Evolutionary conservation across 2,113 vertebrate genomes (phyloP).

Genomic region (Rhineura floridana): DNA sequence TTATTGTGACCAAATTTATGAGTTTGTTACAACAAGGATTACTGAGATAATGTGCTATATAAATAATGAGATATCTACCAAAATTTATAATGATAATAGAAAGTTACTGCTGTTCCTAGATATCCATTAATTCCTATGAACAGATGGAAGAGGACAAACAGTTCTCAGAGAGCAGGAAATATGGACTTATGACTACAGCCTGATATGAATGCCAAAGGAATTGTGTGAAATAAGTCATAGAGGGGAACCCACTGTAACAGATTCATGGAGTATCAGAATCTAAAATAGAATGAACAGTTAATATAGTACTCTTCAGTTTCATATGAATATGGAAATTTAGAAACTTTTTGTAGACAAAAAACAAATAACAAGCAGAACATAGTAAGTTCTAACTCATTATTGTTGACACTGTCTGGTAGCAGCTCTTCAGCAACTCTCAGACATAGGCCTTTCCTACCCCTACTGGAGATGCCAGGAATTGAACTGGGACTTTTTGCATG

Average conservation of each 20-base stretch:
- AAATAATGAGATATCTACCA: conserved; percentile 19
- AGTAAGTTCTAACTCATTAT: neutral
- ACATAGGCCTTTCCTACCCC: neutral
- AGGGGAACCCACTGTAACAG: conserved; percentile 41
- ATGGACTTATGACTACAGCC: conserved; percentile 56
- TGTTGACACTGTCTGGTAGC: neutral
- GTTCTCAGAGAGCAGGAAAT: conserved; percentile 59
- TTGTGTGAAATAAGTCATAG: conserved; percentile 38
- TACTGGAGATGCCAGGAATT: neutral
- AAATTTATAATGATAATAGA: conserved; percentile 36
- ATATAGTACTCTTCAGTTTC: neutral
- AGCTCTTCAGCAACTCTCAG: neutral
- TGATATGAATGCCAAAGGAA: conserved; percentile 40
- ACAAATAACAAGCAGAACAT: neutral
- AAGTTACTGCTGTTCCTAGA: conserved; percentile 55
- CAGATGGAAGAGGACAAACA: conserved; percentile 67
- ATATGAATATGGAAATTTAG: neutral
- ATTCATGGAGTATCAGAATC: conserved; percentile 10
- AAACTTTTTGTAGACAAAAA: too few species aligned
- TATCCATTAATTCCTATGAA: conserved; percentile 54
- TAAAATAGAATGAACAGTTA: conserved; percentile 13
- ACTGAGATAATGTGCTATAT: neutral
- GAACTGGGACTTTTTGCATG: neutral
- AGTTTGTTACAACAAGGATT: neutral
- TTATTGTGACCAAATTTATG: neutral